Percentiles rank a stretch among this genome's conserved stretches.
These are phyloP conservation scores for Nephotettix cincticeps DNA, from an alignment of 1,140 invertebrate genomes.

Conservation along the genomic window DNA sequence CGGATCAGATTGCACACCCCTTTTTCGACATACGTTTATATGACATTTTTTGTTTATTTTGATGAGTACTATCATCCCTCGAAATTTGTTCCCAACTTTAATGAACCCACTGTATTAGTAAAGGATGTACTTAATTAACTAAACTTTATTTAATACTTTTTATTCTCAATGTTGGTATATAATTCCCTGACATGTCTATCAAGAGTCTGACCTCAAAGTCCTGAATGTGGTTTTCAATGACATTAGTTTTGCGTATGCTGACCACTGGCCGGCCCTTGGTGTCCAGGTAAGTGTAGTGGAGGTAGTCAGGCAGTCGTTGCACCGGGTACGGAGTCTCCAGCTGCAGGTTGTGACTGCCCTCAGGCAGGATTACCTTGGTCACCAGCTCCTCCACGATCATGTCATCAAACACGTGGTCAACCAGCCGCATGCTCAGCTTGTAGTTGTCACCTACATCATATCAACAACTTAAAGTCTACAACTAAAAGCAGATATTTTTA, in stretches of 20 bases:
- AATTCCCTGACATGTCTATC: too few relatives aligned
- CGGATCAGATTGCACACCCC: too few relatives aligned
- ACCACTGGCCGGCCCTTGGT: constrained; percentile 90
- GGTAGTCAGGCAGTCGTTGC: constrained; percentile 66
- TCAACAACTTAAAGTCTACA: too few relatives aligned
- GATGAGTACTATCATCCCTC: too few relatives aligned
- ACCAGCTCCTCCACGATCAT: constrained; percentile 91
- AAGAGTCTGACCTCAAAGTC: constrained; percentile 52
- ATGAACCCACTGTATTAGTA: too few relatives aligned
- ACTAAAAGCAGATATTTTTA: too few relatives aligned
- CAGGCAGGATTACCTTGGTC: constrained; percentile 92
- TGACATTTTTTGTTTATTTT: too few relatives aligned
- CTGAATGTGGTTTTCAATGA: constrained; percentile 97
- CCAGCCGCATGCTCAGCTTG: constrained; percentile 84
- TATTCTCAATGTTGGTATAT: too few relatives aligned
- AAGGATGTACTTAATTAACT: too few relatives aligned
- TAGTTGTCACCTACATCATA: constrained; percentile 62
- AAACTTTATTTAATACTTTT: too few relatives aligned
- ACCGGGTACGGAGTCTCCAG: constrained; percentile 82
- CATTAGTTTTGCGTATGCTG: constrained; percentile 79
- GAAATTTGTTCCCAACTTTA: too few relatives aligned
- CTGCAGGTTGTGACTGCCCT: constrained; percentile 82
- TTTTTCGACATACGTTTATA: too few relatives aligned
- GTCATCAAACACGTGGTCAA: constrained; percentile 97
- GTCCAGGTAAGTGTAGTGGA: constrained; percentile 95